Conservation (phyloP, 1,140 invertebrate genomes). For the Patella vulgata region DNA sequence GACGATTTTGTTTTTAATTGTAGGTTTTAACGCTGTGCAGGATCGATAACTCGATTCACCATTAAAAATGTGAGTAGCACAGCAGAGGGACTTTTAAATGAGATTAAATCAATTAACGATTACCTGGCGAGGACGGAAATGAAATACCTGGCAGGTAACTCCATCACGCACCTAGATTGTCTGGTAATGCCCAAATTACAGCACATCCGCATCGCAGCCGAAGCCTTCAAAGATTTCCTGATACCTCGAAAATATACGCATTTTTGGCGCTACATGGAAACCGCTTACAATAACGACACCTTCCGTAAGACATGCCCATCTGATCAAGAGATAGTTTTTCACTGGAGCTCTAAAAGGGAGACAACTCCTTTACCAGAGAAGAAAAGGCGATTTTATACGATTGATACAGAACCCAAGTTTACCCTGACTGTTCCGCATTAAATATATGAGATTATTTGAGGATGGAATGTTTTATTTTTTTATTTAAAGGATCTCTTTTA, state of each 20-base stretch:
- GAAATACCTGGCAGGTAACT: slow-evolving; percentile 67
- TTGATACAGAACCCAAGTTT: slow-evolving; percentile 47
- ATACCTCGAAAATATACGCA: slow-evolving; percentile 70
- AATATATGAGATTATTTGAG: too few relatives aligned
- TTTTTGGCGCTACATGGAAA: slow-evolving; percentile 73
- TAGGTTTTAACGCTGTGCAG: too few relatives aligned
- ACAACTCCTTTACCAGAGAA: slow-evolving; percentile 53
- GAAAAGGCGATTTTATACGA: slow-evolving; percentile 56
- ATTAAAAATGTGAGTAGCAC: slow-evolving; percentile 71
- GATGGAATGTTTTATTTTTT: too few relatives aligned
- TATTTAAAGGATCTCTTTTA: too few relatives aligned
- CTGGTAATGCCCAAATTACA: slow-evolving; percentile 73
- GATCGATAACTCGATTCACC: too few relatives aligned
- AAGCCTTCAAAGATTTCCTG: slow-evolving; percentile 70
- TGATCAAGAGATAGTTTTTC: slow-evolving; percentile 73
- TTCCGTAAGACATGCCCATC: slow-evolving; percentile 74
- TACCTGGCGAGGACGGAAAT: slow-evolving; percentile 59
- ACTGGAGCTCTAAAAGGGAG: slow-evolving; percentile 72
- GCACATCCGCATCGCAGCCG: slow-evolving; percentile 71
- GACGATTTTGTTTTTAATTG: too few relatives aligned
- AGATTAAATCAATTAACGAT: slow-evolving; percentile 67
- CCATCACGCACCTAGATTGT: slow-evolving; percentile 70
- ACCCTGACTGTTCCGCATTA: slow-evolving; percentile 39
- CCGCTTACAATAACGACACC: slow-evolving; percentile 71
- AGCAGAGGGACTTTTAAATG: slow-evolving; percentile 65